These are phyloP conservation scores for Philaethria dido DNA, from an alignment of 2,888 invertebrate genomes.

Conservation along the genomic window DNA sequence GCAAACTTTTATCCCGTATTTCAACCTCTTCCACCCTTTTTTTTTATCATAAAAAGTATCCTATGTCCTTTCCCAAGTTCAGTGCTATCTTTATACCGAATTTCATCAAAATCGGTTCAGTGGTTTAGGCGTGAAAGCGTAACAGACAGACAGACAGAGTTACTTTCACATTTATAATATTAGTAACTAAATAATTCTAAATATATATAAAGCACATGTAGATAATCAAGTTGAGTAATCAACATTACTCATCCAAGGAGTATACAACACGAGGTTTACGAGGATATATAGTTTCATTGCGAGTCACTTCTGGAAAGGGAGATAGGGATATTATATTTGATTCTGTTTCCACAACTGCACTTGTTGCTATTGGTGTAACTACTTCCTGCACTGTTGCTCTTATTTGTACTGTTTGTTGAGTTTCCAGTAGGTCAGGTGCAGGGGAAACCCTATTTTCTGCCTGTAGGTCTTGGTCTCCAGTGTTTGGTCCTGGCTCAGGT, in stretches of 20 bases:
- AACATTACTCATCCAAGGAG: background rate
- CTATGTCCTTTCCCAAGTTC: no score
- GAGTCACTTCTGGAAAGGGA: constrained; percentile 12
- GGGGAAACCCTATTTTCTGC: background rate
- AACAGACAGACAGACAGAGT: no score
- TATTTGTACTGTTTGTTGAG: background rate
- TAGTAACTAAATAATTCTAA: no score
- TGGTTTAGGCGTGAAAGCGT: no score
- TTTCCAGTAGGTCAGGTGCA: background rate
- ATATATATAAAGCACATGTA: no score
- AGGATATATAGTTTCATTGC: constrained; percentile 13
- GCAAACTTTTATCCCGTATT: no score
- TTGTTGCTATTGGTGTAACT: no score
- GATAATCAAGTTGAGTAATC: background rate
- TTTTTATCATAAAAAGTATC: no score
- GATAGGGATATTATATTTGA: background rate
- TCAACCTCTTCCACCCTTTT: no score
- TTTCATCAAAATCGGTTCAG: no score
- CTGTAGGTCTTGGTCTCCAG: background rate
- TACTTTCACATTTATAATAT: no score
- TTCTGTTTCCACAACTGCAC: background rate
- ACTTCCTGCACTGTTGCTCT: background rate
- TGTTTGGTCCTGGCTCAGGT: background rate
- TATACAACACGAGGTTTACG: constrained; percentile 16
- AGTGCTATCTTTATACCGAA: no score